Base-by-base conservation (phyloP, 1,140 invertebrate genomes). In the Gryllus bimaculatus region DNA sequence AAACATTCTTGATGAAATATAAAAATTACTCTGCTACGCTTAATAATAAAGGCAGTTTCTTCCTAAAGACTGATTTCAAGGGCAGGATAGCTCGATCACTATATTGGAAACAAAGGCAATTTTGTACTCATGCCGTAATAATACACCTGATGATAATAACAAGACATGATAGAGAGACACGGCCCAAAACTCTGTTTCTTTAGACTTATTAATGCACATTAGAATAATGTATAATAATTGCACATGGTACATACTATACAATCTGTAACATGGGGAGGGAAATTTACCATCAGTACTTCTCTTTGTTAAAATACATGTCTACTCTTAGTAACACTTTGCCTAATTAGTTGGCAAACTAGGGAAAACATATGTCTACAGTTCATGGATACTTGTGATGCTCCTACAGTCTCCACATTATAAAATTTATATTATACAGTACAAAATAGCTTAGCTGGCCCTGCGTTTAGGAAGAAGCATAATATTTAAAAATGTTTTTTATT, bases 381-480 rank as follows among this genome's bases (percentile, higher is more conserved):
- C 76, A n/a, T 77, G 76, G 76, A 15, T 75, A 75, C 74, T 39
- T 75, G n/a, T 77, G 47, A 77, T 77, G 48, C 78, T 47, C 73
- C 78, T 73, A 78, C 78, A 73, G 20, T 78, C 54, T 78, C 66
- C 78, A 78, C 78, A 74, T 73, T 78, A 78, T 78, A 78, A 78
- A 78, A 78, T 66, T 66, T 78, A 48, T 78, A 78, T 73, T 78
- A 49, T 78, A 78, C 78, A 78, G 54, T 78, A 78, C 78, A 78
- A 78, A 79, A 76, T 77, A 79, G 79, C 79, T 79, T 77, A 76
- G 79, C 79, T 77, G 75, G 79, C 75, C 79, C 79, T 79, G 79
- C 75, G 54, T 77, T 76, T 54, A 77, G 79, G 79, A 79, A 79
- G 79, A 79, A 79, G 79, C 79, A 79, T 26, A 77, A 39, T 79